Evolutionary conservation across 2,797 vertebrate genomes (phyloP), one percentile per base, ranked within the genome.

Genomic region (Fratercula arctica): DNA sequence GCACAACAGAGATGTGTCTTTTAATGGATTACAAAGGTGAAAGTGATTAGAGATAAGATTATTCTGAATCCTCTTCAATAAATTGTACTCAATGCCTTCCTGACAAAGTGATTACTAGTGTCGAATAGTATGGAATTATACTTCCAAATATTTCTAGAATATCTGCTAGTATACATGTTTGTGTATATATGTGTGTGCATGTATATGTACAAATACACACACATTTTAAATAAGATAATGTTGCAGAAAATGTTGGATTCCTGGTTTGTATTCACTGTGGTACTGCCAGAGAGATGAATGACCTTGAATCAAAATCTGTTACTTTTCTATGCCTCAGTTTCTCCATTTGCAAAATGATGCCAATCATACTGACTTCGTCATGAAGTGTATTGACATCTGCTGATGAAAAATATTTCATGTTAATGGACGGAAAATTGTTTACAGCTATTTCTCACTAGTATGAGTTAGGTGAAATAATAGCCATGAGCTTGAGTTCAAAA

Each of bases 11-110:
- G 85, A 82, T 64, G 59, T 50, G 25, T 61, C 19, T 91, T 70
- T 56, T 79, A 82, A 93, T 67, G 50, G 60, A 80, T 92, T 85
- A 66, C 37, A 94, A 92, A 85, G 60, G 53, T 67, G 69, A 94
- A 84, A 96, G 41, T 79, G 59, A 70, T 87, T 87, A 91, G 69
- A 87, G 39, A 48, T 35, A 81, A 95, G 78, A 94, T 83, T 80
- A 85, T 92, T 87, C 50, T 73, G 84, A 86, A 45, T 29, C 31
- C 16, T 79, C 54, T 78, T 75, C 53, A 61, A 39, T 48, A 90
- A 90, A 3, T 29, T 74, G 20, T 69, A 25, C 28, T 68, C 61
- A 67, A 2, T 81, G 37, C 13, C 20, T 67, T 94, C 60, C 29
- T 75, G 72, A 57, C 33, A 80, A 91, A 28, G 20, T 50, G n/a